Evolutionary conservation across 2,797 vertebrate genomes (phyloP), one percentile per base, ranked within the genome.

Genomic region (Rhynchotus rufescens): DNA sequence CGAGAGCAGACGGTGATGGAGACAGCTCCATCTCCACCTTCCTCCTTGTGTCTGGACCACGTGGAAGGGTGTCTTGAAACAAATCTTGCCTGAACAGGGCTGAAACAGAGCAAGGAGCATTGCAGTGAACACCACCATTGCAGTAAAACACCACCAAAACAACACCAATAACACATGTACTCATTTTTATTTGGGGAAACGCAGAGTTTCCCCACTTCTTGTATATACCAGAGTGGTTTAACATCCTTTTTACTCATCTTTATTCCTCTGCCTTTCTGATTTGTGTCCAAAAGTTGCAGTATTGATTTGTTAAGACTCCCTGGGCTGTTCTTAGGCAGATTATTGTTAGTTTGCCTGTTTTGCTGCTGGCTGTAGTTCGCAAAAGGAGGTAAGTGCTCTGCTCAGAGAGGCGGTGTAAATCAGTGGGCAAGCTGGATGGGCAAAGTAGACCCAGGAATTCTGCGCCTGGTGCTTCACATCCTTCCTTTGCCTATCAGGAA

Each of bases 401-500:
- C 80, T 80, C 61, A 80, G 30, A 25, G 59, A 68, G 30, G 25
- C 15, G 3, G 4, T 72, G 45, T 47, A 69, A 88, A 83, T 47
- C 64, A 22, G 23, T 51, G 34, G 71, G 30, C 52, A 72, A 81
- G 61, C 61, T 6, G 78, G 71, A 66, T 16, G 80, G 61, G 77
- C 90, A 49, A 49, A 22, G 23, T 23, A 49, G 88, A 78, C 10
- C 14, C 26, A 30, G 69, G 71, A 52, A 69, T 90, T 87, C 80
- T 85, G 72, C 67, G 60, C 67, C 10, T 15, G 67, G 66, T 64
- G 62, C 88, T 80, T 88, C 89, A 66, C 34, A n/a, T 79, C 52
- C 77, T 89, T 56, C 60, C 60, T 91, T 75, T 73, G 64, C 64
- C 84, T 92, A 74, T 79, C 93, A 89, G 82, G 69, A 92, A 90